These are phyloP conservation scores for Dichetophora obliterata DNA, from an alignment of 2,888 invertebrate genomes.

Conservation along the genomic window DNA sequence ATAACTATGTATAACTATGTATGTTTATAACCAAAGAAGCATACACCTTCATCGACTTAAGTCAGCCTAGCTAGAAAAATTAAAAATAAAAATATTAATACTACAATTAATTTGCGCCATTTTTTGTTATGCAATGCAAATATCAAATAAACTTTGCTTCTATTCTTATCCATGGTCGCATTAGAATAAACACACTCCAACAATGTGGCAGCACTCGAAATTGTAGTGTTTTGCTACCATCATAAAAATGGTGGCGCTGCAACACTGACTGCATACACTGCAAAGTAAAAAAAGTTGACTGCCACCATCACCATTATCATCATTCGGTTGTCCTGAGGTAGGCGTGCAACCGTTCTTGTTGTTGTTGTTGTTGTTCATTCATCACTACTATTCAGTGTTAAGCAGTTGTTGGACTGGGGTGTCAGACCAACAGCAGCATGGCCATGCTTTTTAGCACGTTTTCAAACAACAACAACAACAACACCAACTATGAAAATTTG, in stretches of 20 bases:
- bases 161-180: slow-evolving; percentile 3
- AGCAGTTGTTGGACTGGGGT: too few relatives aligned
- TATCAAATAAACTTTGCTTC: background rate
- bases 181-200: slow-evolving; percentile 11
- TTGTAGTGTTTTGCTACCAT: background rate
- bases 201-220: slow-evolving; percentile 22
- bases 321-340: too few relatives aligned
- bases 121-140: slow-evolving; percentile 14
- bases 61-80: slow-evolving; percentile 1
- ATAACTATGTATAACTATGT: too few relatives aligned
- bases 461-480: background rate
- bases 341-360: too few relatives aligned
- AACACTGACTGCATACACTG: background rate
- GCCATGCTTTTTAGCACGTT: background rate
- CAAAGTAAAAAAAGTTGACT: background rate
- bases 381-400: too few relatives aligned
- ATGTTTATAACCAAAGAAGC: too few relatives aligned
- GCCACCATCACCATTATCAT: too few relatives aligned
- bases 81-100: background rate
- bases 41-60: background rate
- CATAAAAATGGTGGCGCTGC: background rate
- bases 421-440: background rate
- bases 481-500: background rate
- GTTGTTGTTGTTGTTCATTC: too few relatives aligned
- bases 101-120: background rate